Percentiles rank a stretch among this genome's conserved stretches.
Conservation (phyloP, 2,797 vertebrate genomes). For the Danionella dracula region DNA sequence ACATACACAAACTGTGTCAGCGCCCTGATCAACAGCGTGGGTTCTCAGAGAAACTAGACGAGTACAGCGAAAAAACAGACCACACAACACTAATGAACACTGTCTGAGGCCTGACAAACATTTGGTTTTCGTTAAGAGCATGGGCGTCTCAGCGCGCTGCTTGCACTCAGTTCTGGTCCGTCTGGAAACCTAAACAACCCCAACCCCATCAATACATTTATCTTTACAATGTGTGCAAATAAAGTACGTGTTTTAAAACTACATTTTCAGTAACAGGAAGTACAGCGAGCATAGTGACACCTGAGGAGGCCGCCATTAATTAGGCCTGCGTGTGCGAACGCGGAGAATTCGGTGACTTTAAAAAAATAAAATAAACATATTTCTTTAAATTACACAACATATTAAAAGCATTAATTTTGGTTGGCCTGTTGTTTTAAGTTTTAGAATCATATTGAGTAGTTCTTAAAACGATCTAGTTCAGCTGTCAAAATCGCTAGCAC, state of each 20-base stretch:
- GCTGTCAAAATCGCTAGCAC: too few relatives aligned
- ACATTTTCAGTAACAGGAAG: too few relatives aligned
- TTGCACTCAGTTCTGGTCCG: not conserved
- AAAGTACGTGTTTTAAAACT: not conserved
- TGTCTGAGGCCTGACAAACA: not conserved
- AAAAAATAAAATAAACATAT: too few relatives aligned
- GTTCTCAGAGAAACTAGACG: not conserved
- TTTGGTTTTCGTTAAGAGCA: not conserved
- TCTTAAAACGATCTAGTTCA: too few relatives aligned
- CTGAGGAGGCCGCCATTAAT: too few relatives aligned
- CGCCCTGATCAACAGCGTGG: conserved; percentile 8
- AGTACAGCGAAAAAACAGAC: not conserved
- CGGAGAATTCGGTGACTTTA: too few relatives aligned
- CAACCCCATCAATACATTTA: not conserved
- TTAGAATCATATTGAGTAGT: too few relatives aligned
- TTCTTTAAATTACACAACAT: too few relatives aligned
- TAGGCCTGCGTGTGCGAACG: too few relatives aligned
- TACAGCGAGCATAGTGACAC: too few relatives aligned
- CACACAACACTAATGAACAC: not conserved
- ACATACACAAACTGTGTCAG: conserved; percentile 14
- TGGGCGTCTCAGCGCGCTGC: not conserved
- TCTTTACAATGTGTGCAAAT: not conserved
- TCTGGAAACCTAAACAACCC: not conserved
- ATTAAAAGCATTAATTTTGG: too few relatives aligned
- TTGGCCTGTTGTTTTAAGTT: too few relatives aligned